Evolutionary conservation across 2,888 invertebrate species (phyloP), one percentile per base, ranked within the genome.

Genomic region (Ditylenchus weischeri): DNA sequence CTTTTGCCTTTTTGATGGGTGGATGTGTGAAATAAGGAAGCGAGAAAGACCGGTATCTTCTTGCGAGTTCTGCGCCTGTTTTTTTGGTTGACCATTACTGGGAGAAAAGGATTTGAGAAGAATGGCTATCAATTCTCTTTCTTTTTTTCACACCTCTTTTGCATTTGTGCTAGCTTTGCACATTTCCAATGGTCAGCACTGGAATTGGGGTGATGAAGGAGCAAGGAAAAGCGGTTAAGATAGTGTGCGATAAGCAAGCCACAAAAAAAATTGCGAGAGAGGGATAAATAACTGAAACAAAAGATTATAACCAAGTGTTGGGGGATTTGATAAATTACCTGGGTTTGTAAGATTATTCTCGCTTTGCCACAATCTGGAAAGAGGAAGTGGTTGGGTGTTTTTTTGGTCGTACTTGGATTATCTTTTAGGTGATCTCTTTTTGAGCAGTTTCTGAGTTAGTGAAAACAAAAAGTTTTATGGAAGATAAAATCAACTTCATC

Each of bases 91-190:
- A 54, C 23, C 29, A 54, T 23, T 23, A 7, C 29, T 54, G 23
- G 54, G 3, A 13, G 10, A 54, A 29, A 54, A 29, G 29, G 43
- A 43, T 43, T 43, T 11, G n/a, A 54, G 29, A 29, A 13, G n/a
- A 54, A 54, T 54, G 54, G 54, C 54, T 54, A 11, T 54, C 54
- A 54, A 15, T 54, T 54, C 54, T 29, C 11, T 10, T 43, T 43
- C 29, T 54, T 54, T 54, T 54, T 54, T 54, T 54, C 54, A 54
- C 54, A 54, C 54, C 11, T 54, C 54, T 29, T 54, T 54, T 29
- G 54, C 54, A 21, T 21, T 54, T 54, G 54, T 50, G n/a, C 18
- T 50, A 4, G 21, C 3, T 21, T 19, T 50, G 50, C 50, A n/a
- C n/a, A 19, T 21, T 50, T 11, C n/a, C n/a, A 23, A 3, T 54